Base-by-base conservation (phyloP, 2,888 invertebrate species). In the Lasioglossum malachurum region DNA sequence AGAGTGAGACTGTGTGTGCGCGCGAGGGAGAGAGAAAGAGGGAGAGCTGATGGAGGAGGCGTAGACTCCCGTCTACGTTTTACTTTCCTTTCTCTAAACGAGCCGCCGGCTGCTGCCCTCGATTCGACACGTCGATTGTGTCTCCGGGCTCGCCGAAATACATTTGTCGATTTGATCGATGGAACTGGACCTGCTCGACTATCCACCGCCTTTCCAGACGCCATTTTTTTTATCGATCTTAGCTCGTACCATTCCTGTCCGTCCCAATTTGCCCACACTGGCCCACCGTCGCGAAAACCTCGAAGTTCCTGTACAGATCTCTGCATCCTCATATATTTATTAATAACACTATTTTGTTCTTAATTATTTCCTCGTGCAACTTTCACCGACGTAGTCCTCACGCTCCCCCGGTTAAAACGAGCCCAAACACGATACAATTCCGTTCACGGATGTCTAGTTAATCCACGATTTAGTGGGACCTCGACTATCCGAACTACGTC, bases 31-130 rank as follows among this genome's bases (percentile, higher is more conserved):
- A 57, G 60, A 31, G 74, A 75, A 31, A 74, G 73, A 41, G 49
- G 38, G 67, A 77, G 41, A 60, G 69, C 67, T 12, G 82, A 72
- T 64, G 82, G 77, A 87, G 86, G 86, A 88, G 91, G 86, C 78
- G 84, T 86, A 83, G 81, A 86, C 82, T 84, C 80, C 71, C 77
- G 88, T 84, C 84, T 88, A 77, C 83, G 87, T 80, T 87, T 88
- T 85, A 92, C 92, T 92, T 92, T 92, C 92, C 92, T 92, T 92
- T 92, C 92, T 92, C 92, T 90, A 91, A 89, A 91, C 91, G 91
- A 91, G 83, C 89, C 82, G 88, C 87, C 69, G 86, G 81, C 81
- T 87, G 86, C 87, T 92, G 92, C 92, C 92, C 92, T 92, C 91
- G 89, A 92, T 92, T 91, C 89, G 83, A 90, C 78, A 81, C 91